Base-by-base conservation (phyloP, 2,888 invertebrate genomes). In the Hyposoter didymator region DNA sequence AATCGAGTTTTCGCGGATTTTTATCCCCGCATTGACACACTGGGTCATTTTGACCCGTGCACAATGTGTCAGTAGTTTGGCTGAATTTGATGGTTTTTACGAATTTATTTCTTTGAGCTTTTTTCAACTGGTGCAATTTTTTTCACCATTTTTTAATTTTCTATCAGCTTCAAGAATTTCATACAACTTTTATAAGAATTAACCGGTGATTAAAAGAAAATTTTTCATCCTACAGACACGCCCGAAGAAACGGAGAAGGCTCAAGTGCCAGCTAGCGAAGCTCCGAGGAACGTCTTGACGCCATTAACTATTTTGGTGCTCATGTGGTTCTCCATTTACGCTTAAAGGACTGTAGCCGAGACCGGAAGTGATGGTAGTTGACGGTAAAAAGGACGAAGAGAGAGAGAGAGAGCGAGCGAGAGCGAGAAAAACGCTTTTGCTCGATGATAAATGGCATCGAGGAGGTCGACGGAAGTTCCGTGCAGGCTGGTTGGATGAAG, bases 381-480 rank as follows among this genome's bases (percentile, higher is more conserved):
- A 79, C 45, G 83, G 66, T 78, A 72, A 78, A 83, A 78, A 69
- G 64, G 70, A 82, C 75, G 78, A 47, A 59, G 28, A 32, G 22
- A 17, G 32, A 32, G 14, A 32, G 14, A 22, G 49, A 73, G 52
- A 43, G 35, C 49, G 66, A 22, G 17, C 14, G 17, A 47, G n/a
- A 49, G 47, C 47, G 17, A 67, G 59, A 74, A 32, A 62, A 72
- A 55, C 22, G 43, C 14, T 70, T 45, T 70, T 64, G 82, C 45
- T 79, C 82, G 81, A 84, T 78, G 84, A 86, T 86, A 83, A 84
- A 86, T 79, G 52, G 74, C 64, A 69, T 52, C 47, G 19, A 55
- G 66, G 66, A 70, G 52, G 69, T 73, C 72, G 74, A 78, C 79
- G 78, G 76, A 64, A 82, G 78, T 52, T 47, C 28, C 67, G 14